Evolutionary conservation across 2,797 vertebrate species (phyloP).

Genomic region (Enteromius fasciolatus): DNA sequence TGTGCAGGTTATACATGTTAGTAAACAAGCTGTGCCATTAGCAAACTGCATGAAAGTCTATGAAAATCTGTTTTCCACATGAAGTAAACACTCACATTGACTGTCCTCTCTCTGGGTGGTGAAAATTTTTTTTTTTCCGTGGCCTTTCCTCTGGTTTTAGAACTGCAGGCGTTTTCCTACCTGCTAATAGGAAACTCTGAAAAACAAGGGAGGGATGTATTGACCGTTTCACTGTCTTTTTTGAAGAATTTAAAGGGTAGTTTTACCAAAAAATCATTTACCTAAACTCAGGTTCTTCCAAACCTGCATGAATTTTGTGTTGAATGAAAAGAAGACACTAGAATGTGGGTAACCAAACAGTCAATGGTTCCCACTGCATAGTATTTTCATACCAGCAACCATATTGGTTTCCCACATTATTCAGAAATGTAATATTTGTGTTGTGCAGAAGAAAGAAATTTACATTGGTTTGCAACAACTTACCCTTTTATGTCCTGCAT

Average conservation of each 20-base stretch:
- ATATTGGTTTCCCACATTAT: not conserved
- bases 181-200: not conserved
- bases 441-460: not conserved
- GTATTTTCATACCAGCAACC: not conserved
- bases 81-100: not conserved
- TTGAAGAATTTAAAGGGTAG: not conserved
- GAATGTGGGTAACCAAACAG: not conserved
- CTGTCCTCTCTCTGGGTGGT: not conserved
- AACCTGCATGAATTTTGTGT: not conserved
- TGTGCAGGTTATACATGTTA: not conserved
- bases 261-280: not conserved
- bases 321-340: not conserved
- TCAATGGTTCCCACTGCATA: not conserved
- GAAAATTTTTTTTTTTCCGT: not conserved
- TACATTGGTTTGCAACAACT: not conserved
- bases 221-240: not conserved
- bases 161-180: not conserved
- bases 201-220: not conserved
- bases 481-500: not conserved
- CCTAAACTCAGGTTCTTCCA: not conserved
- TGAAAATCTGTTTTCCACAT: not conserved
- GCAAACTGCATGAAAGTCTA: not conserved
- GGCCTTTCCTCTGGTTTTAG: slow-evolving; percentile 15
- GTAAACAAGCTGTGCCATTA: not conserved
- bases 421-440: not conserved